A percentile compares a stretch with the other conserved stretches of the same genome.
Evolutionary conservation across 2,888 invertebrate genomes (phyloP).

Genomic region (Seladonia tumulorum): DNA sequence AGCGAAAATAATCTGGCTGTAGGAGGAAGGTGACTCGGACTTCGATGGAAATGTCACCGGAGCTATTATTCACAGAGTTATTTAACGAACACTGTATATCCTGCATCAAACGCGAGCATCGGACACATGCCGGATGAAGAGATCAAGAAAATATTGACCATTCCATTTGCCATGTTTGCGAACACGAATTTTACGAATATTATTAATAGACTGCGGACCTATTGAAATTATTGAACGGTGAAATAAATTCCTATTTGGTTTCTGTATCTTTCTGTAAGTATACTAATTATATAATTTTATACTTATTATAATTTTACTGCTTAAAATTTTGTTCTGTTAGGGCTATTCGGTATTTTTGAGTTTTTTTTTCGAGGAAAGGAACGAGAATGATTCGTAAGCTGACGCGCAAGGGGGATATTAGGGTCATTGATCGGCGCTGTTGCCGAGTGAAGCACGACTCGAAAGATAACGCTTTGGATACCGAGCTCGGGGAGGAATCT

Average conservation of each 20-base stretch:
- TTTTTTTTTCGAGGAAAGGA: not conserved
- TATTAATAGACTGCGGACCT: not conserved
- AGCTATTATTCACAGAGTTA: not conserved
- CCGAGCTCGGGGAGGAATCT: slow-evolving; percentile 1
- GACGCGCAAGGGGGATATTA: not conserved
- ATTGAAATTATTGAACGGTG: too few relatives aligned
- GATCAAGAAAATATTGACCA: not conserved
- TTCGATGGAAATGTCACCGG: not conserved
- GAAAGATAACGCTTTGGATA: slow-evolving; percentile 1
- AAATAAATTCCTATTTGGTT: too few relatives aligned
- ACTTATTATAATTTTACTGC: not conserved
- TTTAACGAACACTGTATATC: not conserved
- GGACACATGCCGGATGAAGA: fast-evolving
- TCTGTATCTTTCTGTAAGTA: too few relatives aligned
- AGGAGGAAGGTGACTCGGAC: not conserved
- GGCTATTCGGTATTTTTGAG: not conserved
- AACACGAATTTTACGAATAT: not conserved
- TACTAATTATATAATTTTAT: too few relatives aligned
- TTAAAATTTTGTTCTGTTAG: not conserved
- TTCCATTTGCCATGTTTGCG: not conserved
- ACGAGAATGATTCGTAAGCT: not conserved
- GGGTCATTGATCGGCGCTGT: slow-evolving; percentile 12
- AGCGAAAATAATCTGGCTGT: not conserved
- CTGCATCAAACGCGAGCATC: not conserved
- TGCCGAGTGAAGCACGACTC: not conserved